These are phyloP conservation scores for Tetrapedia diversipes DNA, from an alignment of 2,888 invertebrate genomes.

Conservation along the genomic window DNA sequence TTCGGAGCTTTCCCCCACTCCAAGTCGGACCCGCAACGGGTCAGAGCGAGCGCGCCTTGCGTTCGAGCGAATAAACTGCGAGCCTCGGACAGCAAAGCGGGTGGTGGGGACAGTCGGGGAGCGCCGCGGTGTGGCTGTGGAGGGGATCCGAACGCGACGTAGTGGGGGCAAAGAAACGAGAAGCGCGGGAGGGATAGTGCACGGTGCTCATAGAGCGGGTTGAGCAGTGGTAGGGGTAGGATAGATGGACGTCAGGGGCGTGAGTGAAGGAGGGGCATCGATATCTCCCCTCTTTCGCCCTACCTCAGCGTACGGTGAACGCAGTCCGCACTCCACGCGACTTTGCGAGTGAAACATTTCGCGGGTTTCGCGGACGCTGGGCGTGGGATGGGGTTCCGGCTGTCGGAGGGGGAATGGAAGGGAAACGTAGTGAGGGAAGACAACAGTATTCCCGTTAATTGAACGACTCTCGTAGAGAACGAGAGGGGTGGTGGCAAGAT, in stretches of 20 bases:
- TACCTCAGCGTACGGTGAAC: conserved; percentile 52
- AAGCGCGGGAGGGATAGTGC: conserved; percentile 58
- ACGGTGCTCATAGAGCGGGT: conserved; percentile 41
- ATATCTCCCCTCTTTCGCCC: conserved; percentile 60
- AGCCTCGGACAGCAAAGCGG: conserved; percentile 8
- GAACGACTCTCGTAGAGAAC: conserved; percentile 70
- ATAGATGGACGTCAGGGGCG: conserved; percentile 74
- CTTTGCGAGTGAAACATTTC: conserved; percentile 80
- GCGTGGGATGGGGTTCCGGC: conserved; percentile 56
- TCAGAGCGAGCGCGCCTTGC: conserved; percentile 50
- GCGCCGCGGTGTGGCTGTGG: conserved; percentile 43
- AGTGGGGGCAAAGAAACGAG: conserved; percentile 37
- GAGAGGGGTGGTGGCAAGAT: conserved; percentile 58
- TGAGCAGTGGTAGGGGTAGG: conserved; percentile 52
- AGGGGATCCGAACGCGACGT: conserved; percentile 48
- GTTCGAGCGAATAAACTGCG: conserved; percentile 43
- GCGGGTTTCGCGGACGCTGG: conserved; percentile 77
- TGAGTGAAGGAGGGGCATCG: conserved; percentile 74
- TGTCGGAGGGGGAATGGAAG: conserved; percentile 56
- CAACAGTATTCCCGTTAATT: conserved; percentile 77
- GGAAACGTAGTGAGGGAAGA: conserved; percentile 73
- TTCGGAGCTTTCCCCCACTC: conserved; percentile 76
- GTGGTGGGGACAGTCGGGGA: conserved; percentile 18
- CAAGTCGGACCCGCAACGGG: conserved; percentile 34
- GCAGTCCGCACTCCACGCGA: conserved; percentile 69